Base-by-base conservation (phyloP, 1,140 invertebrate species). In the Mamestra configurata region DNA sequence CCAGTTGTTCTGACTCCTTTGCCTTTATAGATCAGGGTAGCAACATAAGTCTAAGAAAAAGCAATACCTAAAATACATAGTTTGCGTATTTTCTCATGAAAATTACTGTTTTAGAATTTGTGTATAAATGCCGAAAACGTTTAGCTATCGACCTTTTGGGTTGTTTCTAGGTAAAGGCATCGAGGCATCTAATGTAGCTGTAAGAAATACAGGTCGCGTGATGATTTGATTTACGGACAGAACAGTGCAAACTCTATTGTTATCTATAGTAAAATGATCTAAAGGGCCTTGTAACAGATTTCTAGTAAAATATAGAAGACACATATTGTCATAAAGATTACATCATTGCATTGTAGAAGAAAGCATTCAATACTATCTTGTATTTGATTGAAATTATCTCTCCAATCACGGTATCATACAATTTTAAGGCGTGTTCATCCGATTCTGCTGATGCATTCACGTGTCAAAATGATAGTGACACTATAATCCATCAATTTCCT, bases 201-300 rank as follows among this genome's bases (percentile, higher is more conserved):
- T n/a, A n/a, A n/a, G n/a, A n/a, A n/a, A 4, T 35, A 4, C 7
- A 40, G 37, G 0, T 13, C 43, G 43, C 13, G 13, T n/a, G 43
- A 49, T 43, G 11, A 43, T 43, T 43, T 11, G 7, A 43, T 43
- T 31, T 3, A 13, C 11, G 8, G 8, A 43, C 3, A 11, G 6
- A 35, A 1, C n/a, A 5, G 27, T 35, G 40, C 6, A 71, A 35
- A 35, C 20, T 10, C 43, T 8, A 68, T 53, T 53, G 22, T 71
- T 71, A 71, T 71, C 68, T 51, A 35, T 3, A 20, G 4, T 35
- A 18, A 27, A 71, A 71, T 71, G 68, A 53, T 71, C 27, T 31
- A 2, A 35, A 51, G 6, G n/a, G n/a, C 68, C 68, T 71, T 71
- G 68, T 53, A 71, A 71, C 68, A 71, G 68, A 70, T 70, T 64